A percentile compares a stretch with the other conserved stretches of the same genome.
Evolutionary conservation across 2,797 vertebrate species (phyloP).

Genomic region (Danionella dracula): DNA sequence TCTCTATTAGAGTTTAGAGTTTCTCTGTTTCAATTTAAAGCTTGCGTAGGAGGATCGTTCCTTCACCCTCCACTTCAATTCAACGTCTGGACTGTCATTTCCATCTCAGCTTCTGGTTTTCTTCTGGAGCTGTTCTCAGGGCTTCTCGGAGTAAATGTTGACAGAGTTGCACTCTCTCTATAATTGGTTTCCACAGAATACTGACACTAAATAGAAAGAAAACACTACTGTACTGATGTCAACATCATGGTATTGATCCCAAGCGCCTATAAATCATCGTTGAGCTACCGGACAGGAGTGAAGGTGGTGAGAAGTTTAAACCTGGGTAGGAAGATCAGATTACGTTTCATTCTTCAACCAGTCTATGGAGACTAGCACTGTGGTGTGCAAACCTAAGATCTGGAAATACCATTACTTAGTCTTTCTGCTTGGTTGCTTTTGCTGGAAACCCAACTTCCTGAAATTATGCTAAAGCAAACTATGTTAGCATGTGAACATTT

Average conservation of each 20-base stretch:
- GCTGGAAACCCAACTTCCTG: not conserved
- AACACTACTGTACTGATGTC: not conserved
- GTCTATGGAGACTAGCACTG: too few species aligned
- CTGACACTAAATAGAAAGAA: not conserved
- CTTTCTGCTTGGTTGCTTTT: not conserved
- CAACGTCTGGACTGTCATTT: too few species aligned
- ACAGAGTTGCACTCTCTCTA: not conserved
- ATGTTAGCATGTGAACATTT: not conserved
- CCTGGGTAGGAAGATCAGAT: slow-evolving; percentile 5
- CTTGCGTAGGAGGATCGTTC: not conserved
- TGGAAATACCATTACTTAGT: slow-evolving; percentile 10
- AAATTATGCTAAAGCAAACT: not conserved
- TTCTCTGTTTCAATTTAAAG: too few species aligned
- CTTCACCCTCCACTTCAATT: not conserved
- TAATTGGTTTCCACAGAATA: not conserved
- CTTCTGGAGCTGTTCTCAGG: slow-evolving; percentile 2
- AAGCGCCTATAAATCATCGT: not conserved
- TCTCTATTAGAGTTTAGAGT: too few species aligned
- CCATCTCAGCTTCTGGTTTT: slow-evolving; percentile 20
- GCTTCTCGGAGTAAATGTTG: slow-evolving; percentile 9
- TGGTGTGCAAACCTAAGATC: slow-evolving; percentile 2
- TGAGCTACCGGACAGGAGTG: slow-evolving; percentile 1
- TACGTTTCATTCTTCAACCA: not conserved
- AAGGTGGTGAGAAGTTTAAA: slow-evolving; percentile 1
- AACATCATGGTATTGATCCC: not conserved